Percentiles rank a stretch among this genome's conserved stretches.
Conservation (phyloP, 2,888 invertebrate species). For the Limnephilus marmoratus region DNA sequence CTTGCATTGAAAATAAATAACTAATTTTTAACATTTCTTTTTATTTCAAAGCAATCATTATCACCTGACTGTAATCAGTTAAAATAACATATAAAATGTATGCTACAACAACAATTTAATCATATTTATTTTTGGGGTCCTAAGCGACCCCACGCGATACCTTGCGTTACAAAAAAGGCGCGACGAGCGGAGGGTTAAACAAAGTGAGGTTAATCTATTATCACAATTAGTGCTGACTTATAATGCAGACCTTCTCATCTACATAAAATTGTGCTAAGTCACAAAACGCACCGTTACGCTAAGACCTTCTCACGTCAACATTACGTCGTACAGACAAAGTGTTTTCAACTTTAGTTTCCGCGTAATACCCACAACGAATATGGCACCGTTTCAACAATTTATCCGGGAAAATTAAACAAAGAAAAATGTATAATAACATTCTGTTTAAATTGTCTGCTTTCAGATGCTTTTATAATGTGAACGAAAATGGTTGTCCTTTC, state of each 20-base stretch:
- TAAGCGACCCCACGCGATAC: no score
- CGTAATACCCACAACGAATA: not conserved
- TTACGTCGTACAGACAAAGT: not conserved
- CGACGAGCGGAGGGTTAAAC: no score
- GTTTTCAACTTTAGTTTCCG: not conserved
- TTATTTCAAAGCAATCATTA: no score
- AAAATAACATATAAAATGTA: no score
- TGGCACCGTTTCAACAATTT: not conserved
- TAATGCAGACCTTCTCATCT: not conserved
- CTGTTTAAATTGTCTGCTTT: not conserved
- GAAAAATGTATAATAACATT: not conserved
- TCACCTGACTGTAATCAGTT: no score
- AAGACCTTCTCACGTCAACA: not conserved
- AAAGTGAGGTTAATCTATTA: not conserved
- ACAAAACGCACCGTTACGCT: not conserved
- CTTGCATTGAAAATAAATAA: no score
- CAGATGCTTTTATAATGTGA: not conserved
- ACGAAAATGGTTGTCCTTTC: not conserved
- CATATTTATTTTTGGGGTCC: no score
- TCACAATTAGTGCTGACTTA: not conserved
- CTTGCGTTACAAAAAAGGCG: no score
- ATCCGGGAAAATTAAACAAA: not conserved
- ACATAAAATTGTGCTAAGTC: not conserved
- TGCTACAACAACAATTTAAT: no score
- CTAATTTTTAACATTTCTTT: no score